phyloP scores from a whole-genome alignment of 2,113 vertebrate genomes.

The Otis tarda region DNA sequence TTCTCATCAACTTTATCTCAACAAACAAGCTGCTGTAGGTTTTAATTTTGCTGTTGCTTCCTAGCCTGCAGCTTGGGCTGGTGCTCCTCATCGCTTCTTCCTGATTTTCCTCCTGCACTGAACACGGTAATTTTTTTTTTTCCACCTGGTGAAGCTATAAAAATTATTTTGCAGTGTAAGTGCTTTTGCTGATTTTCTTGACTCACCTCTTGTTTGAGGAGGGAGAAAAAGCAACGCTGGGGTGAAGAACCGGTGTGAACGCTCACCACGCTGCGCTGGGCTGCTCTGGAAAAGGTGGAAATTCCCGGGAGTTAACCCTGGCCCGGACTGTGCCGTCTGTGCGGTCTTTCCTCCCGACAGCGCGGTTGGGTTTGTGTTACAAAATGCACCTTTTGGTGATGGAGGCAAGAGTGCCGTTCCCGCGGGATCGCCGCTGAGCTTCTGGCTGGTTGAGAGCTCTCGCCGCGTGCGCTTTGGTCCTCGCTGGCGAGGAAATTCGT shows the following conservation, averaged over 20 bases:
- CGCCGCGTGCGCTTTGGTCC: fast-evolving
- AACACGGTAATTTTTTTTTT: not conserved
- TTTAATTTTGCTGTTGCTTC: not conserved
- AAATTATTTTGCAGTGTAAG: not conserved
- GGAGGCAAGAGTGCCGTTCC: not conserved
- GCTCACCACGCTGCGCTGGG: fast-evolving
- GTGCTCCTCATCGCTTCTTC: not conserved
- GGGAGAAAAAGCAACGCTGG: not conserved
- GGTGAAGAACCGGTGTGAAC: not conserved
- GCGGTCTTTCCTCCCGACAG: not conserved
- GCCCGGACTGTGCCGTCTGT: not conserved
- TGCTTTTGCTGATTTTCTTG: not conserved
- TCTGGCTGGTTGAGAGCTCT: not conserved
- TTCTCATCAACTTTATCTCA: not conserved
- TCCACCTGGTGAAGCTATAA: not conserved
- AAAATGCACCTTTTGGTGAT: not conserved
- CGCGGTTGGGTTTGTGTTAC: not conserved
- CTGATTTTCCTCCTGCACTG: not conserved
- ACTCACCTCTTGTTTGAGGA: fast-evolving
- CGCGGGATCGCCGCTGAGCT: not conserved
- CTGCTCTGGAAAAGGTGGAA: not conserved
- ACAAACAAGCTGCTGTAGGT: not conserved
- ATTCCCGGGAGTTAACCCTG: not conserved
- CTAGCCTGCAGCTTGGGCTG: not conserved
- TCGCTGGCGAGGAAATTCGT: not conserved